Evolutionary conservation across 2,888 invertebrate genomes (phyloP).

Genomic region (Yponomeuta plumbellus): DNA sequence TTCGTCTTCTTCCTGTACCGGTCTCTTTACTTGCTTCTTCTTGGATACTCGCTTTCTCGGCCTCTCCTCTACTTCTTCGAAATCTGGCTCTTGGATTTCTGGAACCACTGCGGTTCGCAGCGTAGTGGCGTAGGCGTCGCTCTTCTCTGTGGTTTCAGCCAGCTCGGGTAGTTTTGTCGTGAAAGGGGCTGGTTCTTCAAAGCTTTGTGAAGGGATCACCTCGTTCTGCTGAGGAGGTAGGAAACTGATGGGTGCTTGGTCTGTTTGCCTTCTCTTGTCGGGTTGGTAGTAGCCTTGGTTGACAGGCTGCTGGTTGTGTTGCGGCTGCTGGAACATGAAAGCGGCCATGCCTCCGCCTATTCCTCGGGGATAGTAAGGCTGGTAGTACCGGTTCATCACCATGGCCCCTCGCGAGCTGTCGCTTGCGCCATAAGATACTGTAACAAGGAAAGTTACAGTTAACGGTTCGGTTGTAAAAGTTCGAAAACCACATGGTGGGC

Average conservation of each 20-base stretch:
- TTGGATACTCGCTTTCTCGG: slow-evolving; percentile 53
- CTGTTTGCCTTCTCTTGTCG: slow-evolving; percentile 60
- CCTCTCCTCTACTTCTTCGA: slow-evolving; percentile 49
- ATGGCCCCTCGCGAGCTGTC: slow-evolving; percentile 60
- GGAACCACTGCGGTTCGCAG: slow-evolving; percentile 36
- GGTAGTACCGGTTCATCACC: slow-evolving; percentile 65
- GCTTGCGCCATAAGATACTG: slow-evolving; percentile 60
- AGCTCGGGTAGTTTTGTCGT: slow-evolving; percentile 35
- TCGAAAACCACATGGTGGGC: background rate
- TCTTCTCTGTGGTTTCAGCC: slow-evolving; percentile 43
- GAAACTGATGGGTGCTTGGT: slow-evolving; percentile 33
- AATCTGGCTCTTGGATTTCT: slow-evolving; percentile 54
- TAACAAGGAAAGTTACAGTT: background rate
- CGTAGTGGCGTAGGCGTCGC: slow-evolving; percentile 47
- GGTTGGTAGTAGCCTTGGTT: slow-evolving; percentile 48
- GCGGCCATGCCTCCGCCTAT: slow-evolving; percentile 56
- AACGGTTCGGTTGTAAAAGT: background rate
- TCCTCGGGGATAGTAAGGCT: slow-evolving; percentile 56
- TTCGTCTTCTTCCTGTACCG: slow-evolving; percentile 63
- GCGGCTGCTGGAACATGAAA: slow-evolving; percentile 57
- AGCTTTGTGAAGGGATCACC: slow-evolving; percentile 46
- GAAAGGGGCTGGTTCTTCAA: slow-evolving; percentile 37
- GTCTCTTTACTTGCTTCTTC: slow-evolving; percentile 57
- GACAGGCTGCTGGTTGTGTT: slow-evolving; percentile 40
- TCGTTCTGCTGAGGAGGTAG: slow-evolving; percentile 60